Conservation (phyloP, 1,140 invertebrate genomes). For the Dufourea novaeangliae region DNA sequence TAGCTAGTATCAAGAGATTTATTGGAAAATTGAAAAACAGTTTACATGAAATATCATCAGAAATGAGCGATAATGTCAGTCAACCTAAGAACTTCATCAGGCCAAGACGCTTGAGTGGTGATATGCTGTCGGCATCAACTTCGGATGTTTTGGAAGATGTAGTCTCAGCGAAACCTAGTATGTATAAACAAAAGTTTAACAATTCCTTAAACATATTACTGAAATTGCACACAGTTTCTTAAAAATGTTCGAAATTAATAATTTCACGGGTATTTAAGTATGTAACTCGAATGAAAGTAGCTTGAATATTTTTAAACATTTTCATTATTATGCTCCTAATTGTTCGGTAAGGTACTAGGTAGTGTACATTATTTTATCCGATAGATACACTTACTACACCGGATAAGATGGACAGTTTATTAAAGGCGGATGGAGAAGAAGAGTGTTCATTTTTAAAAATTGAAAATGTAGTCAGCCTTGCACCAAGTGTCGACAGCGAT, state of each 20-base stretch:
- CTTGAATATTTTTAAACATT: too few species aligned
- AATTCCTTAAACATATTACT: background rate
- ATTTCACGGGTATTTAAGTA: too few species aligned
- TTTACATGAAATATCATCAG: background rate
- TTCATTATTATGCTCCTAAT: background rate
- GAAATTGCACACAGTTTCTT: too few species aligned
- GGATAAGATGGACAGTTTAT: background rate
- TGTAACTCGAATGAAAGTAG: too few species aligned
- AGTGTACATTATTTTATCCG: constrained; percentile 1
- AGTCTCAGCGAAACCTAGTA: background rate
- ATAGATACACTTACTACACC: constrained; percentile 31
- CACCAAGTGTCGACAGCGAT: constrained; percentile 53
- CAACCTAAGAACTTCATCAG: constrained; percentile 73
- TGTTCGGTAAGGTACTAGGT: too few species aligned
- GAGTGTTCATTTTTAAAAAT: constrained; percentile 74
- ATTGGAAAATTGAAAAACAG: constrained; percentile 5
- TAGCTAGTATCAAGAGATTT: constrained; percentile 23
- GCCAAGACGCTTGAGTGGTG: constrained; percentile 75
- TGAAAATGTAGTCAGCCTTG: constrained; percentile 78
- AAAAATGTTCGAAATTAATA: background rate
- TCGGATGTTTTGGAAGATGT: background rate
- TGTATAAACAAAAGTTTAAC: background rate
- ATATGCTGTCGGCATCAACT: constrained; percentile 70
- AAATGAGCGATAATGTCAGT: background rate
- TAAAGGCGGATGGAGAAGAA: constrained; percentile 55